Evolutionary conservation across 2,888 invertebrate genomes (phyloP).

Genomic region (Trachelus troglodyta): DNA sequence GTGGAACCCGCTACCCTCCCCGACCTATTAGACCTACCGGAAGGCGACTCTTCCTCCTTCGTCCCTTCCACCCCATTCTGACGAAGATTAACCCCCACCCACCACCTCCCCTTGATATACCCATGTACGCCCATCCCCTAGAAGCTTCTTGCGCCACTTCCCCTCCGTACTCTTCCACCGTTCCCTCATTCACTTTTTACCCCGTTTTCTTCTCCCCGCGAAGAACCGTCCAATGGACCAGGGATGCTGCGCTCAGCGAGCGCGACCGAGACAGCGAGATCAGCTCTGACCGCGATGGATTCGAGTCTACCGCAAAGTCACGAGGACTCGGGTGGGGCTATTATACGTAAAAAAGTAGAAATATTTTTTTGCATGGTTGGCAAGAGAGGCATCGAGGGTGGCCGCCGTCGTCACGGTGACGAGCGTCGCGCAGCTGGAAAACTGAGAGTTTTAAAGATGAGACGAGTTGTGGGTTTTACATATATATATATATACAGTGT

Average conservation of each 20-base stretch:
- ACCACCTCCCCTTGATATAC: too few relatives aligned
- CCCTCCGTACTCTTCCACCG: not conserved
- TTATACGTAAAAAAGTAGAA: constrained; percentile 36
- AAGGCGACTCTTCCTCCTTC: not conserved
- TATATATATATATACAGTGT: constrained; percentile 20
- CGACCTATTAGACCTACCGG: not conserved
- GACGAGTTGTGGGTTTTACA: constrained; percentile 21
- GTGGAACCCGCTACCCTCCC: not conserved
- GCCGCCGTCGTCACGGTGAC: constrained; percentile 60
- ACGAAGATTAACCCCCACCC: not conserved
- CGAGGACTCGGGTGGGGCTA: constrained; percentile 30
- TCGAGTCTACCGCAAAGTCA: not conserved
- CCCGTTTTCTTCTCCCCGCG: too few relatives aligned
- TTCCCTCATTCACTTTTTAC: too few relatives aligned
- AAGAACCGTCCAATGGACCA: not conserved
- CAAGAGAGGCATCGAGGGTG: constrained; percentile 51
- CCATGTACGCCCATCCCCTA: too few relatives aligned
- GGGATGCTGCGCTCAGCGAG: not conserved
- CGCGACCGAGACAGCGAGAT: not conserved
- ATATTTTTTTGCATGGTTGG: constrained; percentile 2
- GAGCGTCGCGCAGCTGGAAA: constrained; percentile 64
- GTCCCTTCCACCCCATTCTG: not conserved
- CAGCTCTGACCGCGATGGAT: not conserved
- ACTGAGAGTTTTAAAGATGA: constrained; percentile 32
- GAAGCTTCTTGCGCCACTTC: not conserved